These are phyloP conservation scores for Ptyas mucosa DNA, from an alignment of 2,113 vertebrate species.

Conservation along the genomic window DNA sequence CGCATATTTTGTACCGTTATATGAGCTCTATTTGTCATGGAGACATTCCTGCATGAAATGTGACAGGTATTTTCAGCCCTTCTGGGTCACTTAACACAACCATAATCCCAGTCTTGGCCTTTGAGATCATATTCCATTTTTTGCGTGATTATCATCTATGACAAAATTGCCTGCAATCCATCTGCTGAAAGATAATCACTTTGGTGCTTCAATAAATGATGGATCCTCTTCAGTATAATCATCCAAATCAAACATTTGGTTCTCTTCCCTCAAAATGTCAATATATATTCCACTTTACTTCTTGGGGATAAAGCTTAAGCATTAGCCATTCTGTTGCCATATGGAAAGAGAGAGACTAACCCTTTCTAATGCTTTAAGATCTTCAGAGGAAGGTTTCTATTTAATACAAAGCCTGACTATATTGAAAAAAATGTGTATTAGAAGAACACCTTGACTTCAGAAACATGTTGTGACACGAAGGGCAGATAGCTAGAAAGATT, in stretches of 20 bases:
- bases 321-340: constrained; percentile 1
- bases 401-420: neutral
- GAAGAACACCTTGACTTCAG: neutral
- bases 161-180: constrained; percentile 53
- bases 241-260: constrained; percentile 30
- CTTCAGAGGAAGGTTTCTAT: neutral
- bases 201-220: constrained; percentile 31
- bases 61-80: neutral
- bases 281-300: neutral
- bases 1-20: neutral
- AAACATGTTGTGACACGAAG: neutral
- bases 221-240: constrained; percentile 15
- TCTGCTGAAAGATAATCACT: constrained; percentile 34
- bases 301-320: neutral
- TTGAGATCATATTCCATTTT: neutral
- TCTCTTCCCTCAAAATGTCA: constrained; percentile 22
- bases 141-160: constrained; percentile 39
- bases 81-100: neutral
- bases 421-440: neutral
- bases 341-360: neutral
- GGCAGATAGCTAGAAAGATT: neutral
- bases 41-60: neutral
- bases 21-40: neutral
- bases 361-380: neutral
- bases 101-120: neutral